Evolutionary conservation across 2,888 invertebrate genomes (phyloP).

Genomic region (Ptychoptera albimana): DNA sequence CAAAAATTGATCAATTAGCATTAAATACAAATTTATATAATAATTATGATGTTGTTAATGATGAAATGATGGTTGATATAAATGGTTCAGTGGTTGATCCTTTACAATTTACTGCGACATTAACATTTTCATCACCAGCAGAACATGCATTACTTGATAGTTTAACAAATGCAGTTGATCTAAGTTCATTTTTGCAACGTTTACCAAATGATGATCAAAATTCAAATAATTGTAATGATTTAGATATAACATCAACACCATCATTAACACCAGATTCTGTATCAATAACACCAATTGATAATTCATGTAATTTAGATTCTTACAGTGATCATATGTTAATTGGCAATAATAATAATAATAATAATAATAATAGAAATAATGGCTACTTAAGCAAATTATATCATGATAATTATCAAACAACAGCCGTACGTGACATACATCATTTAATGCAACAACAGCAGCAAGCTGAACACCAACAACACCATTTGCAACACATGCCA

Average conservation of each 20-base stretch:
- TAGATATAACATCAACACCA: conserved; percentile 55
- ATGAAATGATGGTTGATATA: conserved; percentile 73
- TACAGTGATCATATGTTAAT: conserved; percentile 60
- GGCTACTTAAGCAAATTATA: conserved; percentile 13
- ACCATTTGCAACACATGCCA: conserved; percentile 51
- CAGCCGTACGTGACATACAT: conserved; percentile 36
- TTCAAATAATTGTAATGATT: conserved; percentile 43
- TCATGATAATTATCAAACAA: conserved; percentile 40
- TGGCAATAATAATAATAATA: conserved; percentile 24
- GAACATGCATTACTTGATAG: conserved; percentile 63
- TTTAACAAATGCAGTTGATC: conserved; percentile 63
- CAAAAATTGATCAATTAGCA: conserved; percentile 50
- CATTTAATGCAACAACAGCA: conserved; percentile 42
- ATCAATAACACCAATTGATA: conserved; percentile 35
- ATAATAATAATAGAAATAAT: conserved; percentile 11
- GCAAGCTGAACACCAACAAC: conserved; percentile 31
- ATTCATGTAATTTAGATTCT: conserved; percentile 43
- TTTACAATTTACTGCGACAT: conserved; percentile 63
- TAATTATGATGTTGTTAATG: conserved; percentile 45
- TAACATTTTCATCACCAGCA: conserved; percentile 63
- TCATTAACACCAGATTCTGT: conserved; percentile 53
- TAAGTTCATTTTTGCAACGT: conserved; percentile 58
- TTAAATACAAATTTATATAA: conserved; percentile 37
- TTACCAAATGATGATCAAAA: conserved; percentile 37
- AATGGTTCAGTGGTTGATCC: conserved; percentile 63